Conservation (phyloP, 2,888 invertebrate species). For the Microctonus brassicae region DNA sequence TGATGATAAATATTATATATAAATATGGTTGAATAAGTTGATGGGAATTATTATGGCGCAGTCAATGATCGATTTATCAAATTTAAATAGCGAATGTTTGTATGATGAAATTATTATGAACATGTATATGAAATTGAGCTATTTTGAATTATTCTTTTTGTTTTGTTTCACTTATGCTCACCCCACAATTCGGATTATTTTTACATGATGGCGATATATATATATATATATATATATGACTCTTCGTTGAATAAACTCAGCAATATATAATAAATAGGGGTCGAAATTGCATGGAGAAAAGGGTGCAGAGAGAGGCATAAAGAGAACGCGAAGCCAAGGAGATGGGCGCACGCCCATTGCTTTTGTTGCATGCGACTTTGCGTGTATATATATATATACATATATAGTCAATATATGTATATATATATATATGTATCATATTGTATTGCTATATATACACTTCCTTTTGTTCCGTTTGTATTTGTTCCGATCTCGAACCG, state of each 20-base stretch:
- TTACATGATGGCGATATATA: slow-evolving; percentile 27
- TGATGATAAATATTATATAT: too few species aligned
- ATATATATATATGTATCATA: neutral
- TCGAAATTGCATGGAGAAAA: neutral
- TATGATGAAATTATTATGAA: slow-evolving; percentile 10
- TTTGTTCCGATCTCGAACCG: too few species aligned
- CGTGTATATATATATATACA: slow-evolving; percentile 27
- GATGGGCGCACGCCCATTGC: slow-evolving; percentile 35
- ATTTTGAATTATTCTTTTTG: neutral
- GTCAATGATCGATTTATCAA: slow-evolving; percentile 22
- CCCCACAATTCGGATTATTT: slow-evolving; percentile 28
- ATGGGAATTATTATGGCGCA: neutral
- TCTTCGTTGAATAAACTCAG: slow-evolving; percentile 21
- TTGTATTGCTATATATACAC: neutral
- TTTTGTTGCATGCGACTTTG: slow-evolving; percentile 37
- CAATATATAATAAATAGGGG: slow-evolving; percentile 7
- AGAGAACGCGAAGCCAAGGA: slow-evolving; percentile 17
- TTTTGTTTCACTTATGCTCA: neutral
- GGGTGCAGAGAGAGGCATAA: neutral
- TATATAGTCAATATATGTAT: neutral
- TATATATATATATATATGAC: too few species aligned
- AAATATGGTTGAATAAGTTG: neutral
- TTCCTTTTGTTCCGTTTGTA: too few species aligned
- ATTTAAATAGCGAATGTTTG: slow-evolving; percentile 25
- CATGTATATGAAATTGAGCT: neutral